phyloP scores from a whole-genome alignment of 1,140 invertebrate species.

The Zophobas morio region DNA sequence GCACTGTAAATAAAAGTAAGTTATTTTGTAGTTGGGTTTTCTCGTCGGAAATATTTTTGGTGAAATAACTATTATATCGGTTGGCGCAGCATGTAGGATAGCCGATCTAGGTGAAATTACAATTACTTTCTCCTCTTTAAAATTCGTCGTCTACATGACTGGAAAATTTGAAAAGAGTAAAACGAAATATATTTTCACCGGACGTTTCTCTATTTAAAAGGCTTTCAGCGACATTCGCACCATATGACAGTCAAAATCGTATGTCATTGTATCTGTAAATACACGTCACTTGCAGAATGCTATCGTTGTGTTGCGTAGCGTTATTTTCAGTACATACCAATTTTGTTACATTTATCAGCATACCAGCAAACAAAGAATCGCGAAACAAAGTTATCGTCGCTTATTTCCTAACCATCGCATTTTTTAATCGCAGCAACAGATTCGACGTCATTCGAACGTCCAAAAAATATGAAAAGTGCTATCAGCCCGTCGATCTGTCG shows the following conservation, averaged over 20 bases:
- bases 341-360: constrained; percentile 43
- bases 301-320: constrained; percentile 34
- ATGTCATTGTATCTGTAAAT: constrained; percentile 51
- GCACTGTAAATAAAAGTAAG: too few relatives aligned
- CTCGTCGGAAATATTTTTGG: too few relatives aligned
- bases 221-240: constrained; percentile 46
- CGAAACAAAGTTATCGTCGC: constrained; percentile 33
- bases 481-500: too few relatives aligned
- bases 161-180: constrained; percentile 16
- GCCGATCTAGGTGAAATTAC: too few relatives aligned
- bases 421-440: constrained; percentile 26
- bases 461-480: too few relatives aligned
- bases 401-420: constrained; percentile 30
- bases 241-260: constrained; percentile 49
- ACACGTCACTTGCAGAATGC: constrained; percentile 49
- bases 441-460: neutral
- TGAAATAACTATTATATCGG: too few relatives aligned
- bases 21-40: too few relatives aligned
- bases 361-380: constrained; percentile 28
- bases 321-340: constrained; percentile 45
- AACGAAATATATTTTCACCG: constrained; percentile 14
- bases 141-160: constrained; percentile 6
- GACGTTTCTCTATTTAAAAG: constrained; percentile 38
- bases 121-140: neutral
- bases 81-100: too few relatives aligned